Base-by-base conservation (phyloP, 1,140 invertebrate genomes). In the Drosophila suzukii region DNA sequence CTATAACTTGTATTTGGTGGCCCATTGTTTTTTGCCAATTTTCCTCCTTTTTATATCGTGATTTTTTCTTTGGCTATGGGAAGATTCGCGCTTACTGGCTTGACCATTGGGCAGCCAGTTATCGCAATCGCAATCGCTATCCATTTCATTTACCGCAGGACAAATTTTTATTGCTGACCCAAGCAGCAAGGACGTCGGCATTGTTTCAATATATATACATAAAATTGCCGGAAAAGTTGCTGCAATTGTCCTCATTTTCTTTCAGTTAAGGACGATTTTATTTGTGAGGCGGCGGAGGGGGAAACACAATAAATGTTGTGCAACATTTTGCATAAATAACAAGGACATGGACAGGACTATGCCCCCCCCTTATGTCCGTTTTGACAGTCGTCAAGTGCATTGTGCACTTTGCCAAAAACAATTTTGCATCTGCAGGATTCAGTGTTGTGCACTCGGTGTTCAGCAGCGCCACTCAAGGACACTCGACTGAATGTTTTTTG, bases 391-490 rank as follows among this genome's bases (percentile, higher is more conserved):
- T 83, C 83, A 88, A 88, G 83, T 89, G 83, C 79, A 83, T 88
- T 88, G 83, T 88, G 79, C 83, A 88, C 83, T 88, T 88, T 88
- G 83, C 84, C 85, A 88, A 88, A 86, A 88, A 88, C 83, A 83
- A 88, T 88, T 89, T 80, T 68, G 57, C 73, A 77, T 77, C 68
- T 49, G 12, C 67, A 24, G 60, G 36, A 15, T 20, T 59, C 20
- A 15, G 20, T 39, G n/a, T 5, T 50, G 13, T 30, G 30, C 27
- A 34, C 12, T 59, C 44, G 13, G 59, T 41, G 10, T 62, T 62
- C 60, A 59, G 60, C 32, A 62, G 43, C 61, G 30, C 17, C 78
- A 66, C 60, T 75, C 73, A 75, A 75, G 74, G 74, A 39, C 74
- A 76, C 73, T 76, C 44, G 53, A 65, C 6, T 38, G 70, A 75